Conservation (phyloP, 2,113 vertebrate species). For the Eublepharis macularius region DNA sequence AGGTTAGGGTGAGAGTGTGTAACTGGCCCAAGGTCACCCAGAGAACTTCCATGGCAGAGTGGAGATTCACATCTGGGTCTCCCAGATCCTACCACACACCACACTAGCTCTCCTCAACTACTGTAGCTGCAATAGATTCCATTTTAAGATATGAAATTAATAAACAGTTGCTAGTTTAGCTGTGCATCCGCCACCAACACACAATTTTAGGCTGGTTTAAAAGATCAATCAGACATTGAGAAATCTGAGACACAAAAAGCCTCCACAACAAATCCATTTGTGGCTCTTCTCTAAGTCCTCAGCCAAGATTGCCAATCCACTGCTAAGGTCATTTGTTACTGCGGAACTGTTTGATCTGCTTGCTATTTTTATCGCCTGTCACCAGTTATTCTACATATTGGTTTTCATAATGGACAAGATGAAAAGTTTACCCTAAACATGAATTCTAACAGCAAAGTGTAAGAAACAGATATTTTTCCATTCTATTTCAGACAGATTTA, state of each 20-base stretch:
- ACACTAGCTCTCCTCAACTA: background rate
- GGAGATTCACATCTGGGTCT: no score
- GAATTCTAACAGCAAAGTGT: constrained; percentile 25
- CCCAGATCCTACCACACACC: no score
- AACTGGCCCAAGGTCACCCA: no score
- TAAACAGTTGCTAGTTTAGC: constrained; percentile 22
- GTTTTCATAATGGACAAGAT: constrained; percentile 63
- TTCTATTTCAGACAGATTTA: background rate
- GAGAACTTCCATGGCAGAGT: no score
- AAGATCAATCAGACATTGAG: constrained; percentile 53
- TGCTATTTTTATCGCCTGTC: constrained; percentile 64
- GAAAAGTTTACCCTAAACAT: constrained; percentile 29
- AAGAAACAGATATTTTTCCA: constrained; percentile 16
- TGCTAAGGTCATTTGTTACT: constrained; percentile 65
- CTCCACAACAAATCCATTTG: constrained; percentile 58
- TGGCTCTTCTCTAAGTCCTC: constrained; percentile 50
- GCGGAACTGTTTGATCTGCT: constrained; percentile 64
- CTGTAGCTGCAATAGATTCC: background rate
- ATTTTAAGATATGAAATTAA: constrained; percentile 27
- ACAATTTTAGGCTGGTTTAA: constrained; percentile 54
- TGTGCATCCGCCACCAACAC: background rate
- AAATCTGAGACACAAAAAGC: constrained; percentile 64
- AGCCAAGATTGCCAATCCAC: constrained; percentile 41
- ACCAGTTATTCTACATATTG: constrained; percentile 51
- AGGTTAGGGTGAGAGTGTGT: no score